Evolutionary conservation across 2,113 vertebrate species (phyloP).

Genomic region (Crotalus horridus): DNA sequence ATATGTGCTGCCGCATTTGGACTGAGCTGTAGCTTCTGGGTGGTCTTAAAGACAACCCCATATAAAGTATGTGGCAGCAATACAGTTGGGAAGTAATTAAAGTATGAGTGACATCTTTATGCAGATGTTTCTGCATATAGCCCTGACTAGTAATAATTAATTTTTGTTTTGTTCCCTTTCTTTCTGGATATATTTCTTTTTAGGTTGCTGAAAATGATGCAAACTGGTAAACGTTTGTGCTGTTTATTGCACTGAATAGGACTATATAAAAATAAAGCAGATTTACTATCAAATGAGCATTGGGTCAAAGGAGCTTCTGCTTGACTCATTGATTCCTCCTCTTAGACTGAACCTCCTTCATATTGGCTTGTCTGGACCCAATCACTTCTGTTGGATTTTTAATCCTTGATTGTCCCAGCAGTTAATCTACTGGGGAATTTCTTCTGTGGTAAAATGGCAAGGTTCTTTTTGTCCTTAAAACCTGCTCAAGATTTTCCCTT

Average conservation of each 20-base stretch:
- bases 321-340: not conserved
- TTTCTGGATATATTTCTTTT: not conserved
- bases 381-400: not conserved
- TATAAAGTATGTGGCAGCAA: not conserved
- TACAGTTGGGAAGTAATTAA: not conserved
- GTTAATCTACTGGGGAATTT: not conserved
- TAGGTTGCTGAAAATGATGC: slow-evolving; percentile 6
- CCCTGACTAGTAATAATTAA: not conserved
- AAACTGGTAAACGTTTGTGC: slow-evolving; percentile 6
- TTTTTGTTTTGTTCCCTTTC: slow-evolving; percentile 14
- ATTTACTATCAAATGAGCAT: not conserved
- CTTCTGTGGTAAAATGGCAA: not conserved
- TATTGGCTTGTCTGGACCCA: not conserved
- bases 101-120: not conserved
- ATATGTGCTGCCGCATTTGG: not conserved
- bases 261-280: not conserved
- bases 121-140: not conserved
- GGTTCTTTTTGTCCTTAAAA: not conserved
- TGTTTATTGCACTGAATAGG: not conserved
- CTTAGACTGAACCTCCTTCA: not conserved
- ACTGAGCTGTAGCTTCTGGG: not conserved
- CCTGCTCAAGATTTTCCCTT: not conserved
- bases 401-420: not conserved
- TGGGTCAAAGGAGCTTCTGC: not conserved
- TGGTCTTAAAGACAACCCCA: not conserved